These are phyloP conservation scores for Drosophila triauraria DNA, from an alignment of 1,140 invertebrate species.

Conservation along the genomic window DNA sequence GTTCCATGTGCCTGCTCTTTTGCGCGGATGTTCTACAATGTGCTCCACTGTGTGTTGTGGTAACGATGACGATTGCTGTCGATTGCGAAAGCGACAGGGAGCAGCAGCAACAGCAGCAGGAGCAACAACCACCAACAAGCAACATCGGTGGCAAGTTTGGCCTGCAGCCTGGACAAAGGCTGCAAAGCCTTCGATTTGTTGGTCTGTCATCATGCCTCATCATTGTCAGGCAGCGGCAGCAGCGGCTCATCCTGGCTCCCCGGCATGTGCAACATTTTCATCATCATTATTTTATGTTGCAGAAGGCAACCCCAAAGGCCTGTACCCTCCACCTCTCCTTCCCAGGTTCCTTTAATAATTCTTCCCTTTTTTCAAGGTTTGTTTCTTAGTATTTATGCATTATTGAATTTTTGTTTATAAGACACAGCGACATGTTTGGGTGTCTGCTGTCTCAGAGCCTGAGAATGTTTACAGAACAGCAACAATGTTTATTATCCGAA, in stretches of 20 bases:
- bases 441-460: slow-evolving; percentile 41
- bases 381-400: slow-evolving; percentile 63
- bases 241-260: slow-evolving; percentile 42
- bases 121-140: slow-evolving; percentile 30
- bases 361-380: slow-evolving; percentile 20
- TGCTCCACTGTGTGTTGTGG: slow-evolving; percentile 76
- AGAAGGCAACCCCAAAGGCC: slow-evolving; percentile 56
- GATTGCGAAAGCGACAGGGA: slow-evolving; percentile 39
- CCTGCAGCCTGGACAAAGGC: slow-evolving; percentile 52
- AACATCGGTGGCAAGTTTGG: slow-evolving; percentile 75
- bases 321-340: slow-evolving; percentile 34
- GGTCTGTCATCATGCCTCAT: slow-evolving; percentile 82
- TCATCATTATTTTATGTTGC: slow-evolving; percentile 82
- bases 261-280: slow-evolving; percentile 81
- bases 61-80: slow-evolving; percentile 77
- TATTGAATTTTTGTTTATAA: slow-evolving; percentile 82
- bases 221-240: slow-evolving; percentile 69
- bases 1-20: slow-evolving; percentile 63
- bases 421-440: slow-evolving; percentile 58
- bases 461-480: slow-evolving; percentile 72
- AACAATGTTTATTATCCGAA: slow-evolving; percentile 23
- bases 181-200: slow-evolving; percentile 74
- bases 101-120: slow-evolving; percentile 23
- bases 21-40: slow-evolving; percentile 75
- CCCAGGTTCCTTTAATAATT: slow-evolving; percentile 9